These are phyloP conservation scores for Triplophysa dalaica DNA, from an alignment of 2,113 vertebrate genomes.

Conservation along the genomic window DNA sequence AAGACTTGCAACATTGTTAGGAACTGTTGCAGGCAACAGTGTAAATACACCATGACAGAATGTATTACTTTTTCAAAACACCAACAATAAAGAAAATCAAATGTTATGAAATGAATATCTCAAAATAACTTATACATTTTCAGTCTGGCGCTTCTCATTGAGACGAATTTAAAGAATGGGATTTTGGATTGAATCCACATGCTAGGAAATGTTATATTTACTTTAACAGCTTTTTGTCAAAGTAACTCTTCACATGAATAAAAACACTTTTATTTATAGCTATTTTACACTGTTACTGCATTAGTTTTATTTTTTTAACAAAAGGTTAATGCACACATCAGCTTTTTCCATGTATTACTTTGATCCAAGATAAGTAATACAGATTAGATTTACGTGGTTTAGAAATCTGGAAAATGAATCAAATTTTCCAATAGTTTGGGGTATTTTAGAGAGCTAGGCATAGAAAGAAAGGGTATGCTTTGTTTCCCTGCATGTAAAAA, in stretches of 20 bases:
- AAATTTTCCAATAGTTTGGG: too few species aligned
- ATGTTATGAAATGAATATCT: not conserved
- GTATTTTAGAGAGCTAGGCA: too few species aligned
- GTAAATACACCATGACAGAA: slow-evolving; percentile 1
- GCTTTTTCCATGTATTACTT: not conserved
- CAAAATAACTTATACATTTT: not conserved
- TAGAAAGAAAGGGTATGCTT: too few species aligned
- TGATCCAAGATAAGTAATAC: not conserved
- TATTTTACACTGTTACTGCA: too few species aligned
- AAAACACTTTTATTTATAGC: too few species aligned
- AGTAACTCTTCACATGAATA: too few species aligned
- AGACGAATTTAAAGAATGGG: not conserved
- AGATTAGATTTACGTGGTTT: not conserved
- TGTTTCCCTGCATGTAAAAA: too few species aligned
- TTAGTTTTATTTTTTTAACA: not conserved
- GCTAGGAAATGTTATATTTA: too few species aligned
- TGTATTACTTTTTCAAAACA: slow-evolving; percentile 11
- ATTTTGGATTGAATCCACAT: too few species aligned
- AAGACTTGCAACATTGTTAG: not conserved
- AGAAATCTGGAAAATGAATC: too few species aligned
- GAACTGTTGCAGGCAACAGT: slow-evolving; percentile 55
- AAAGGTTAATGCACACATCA: not conserved
- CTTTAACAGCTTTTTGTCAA: too few species aligned
- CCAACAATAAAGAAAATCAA: not conserved
- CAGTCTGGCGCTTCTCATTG: too few species aligned